A percentile compares a stretch with the other conserved stretches of the same genome.
phyloP scores from a whole-genome alignment of 2,888 invertebrate genomes.

The Drosophila phalerata region DNA sequence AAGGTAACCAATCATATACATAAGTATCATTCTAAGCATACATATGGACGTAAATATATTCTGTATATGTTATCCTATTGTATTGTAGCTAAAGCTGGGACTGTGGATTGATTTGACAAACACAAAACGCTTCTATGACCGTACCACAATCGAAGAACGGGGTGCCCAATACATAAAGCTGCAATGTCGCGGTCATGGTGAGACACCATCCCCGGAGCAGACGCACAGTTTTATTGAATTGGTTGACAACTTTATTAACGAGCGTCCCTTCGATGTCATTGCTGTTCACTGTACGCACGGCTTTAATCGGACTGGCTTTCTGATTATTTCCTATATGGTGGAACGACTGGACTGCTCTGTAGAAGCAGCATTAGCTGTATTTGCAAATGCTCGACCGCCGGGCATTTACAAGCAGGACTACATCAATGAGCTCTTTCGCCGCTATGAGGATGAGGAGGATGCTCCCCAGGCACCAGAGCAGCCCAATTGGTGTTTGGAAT shows the following conservation, averaged over 20 bases:
- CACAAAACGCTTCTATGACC: conserved; percentile 96
- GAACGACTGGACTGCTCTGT: conserved; percentile 93
- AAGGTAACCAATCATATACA: conserved; percentile 87
- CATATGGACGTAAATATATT: too few relatives aligned
- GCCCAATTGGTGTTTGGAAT: conserved; percentile 95
- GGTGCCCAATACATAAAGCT: conserved; percentile 95
- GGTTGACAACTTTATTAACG: conserved; percentile 91
- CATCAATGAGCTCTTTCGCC: conserved; percentile 92
- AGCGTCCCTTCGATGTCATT: conserved; percentile 90
- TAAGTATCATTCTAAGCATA: too few relatives aligned
- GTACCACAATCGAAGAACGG: conserved; percentile 90
- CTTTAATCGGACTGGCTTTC: conserved; percentile 98
- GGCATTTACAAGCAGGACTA: conserved; percentile 99
- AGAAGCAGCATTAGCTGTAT: conserved; percentile 92
- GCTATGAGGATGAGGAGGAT: conserved; percentile 91
- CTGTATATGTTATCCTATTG: background rate
- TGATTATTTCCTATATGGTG: conserved; percentile 96
- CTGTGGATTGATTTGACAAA: conserved; percentile 99
- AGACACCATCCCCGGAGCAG: conserved; percentile 95
- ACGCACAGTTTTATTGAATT: conserved; percentile 92
- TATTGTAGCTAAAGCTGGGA: conserved; percentile 92
- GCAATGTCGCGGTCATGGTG: conserved; percentile 96
- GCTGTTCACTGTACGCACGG: conserved; percentile 98
- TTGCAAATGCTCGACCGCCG: conserved; percentile 91
- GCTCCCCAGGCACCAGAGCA: conserved; percentile 90